phyloP scores from a whole-genome alignment of 2,113 vertebrate genomes.

The Zosterops lateralis region DNA sequence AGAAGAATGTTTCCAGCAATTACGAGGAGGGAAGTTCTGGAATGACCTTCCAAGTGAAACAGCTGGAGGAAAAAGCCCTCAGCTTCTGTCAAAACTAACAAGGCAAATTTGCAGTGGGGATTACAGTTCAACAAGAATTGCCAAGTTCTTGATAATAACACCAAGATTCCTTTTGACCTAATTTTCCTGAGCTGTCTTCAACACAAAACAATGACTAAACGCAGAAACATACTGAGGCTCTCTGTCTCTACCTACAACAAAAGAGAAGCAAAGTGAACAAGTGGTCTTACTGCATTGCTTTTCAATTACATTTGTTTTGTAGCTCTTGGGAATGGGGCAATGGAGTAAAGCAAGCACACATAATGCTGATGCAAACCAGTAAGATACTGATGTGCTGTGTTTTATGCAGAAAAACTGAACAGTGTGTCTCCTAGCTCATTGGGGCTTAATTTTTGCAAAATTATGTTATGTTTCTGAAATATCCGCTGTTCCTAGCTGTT shows the following conservation, averaged over 20 bases:
- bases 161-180: background rate
- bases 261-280: background rate
- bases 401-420: background rate
- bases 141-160: background rate
- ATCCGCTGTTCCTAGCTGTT: background rate
- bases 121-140: background rate
- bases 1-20: constrained; percentile 26
- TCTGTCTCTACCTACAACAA: background rate
- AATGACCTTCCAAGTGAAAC: constrained; percentile 15
- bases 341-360: accelerated
- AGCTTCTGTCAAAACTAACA: background rate
- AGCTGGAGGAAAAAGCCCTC: background rate
- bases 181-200: background rate
- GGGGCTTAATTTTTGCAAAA: background rate
- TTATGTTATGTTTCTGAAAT: background rate
- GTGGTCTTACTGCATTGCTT: background rate
- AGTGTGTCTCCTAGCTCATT: background rate
- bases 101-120: background rate
- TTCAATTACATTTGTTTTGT: background rate
- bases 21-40: background rate
- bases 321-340: background rate
- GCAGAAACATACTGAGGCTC: background rate
- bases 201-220: background rate
- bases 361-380: background rate
- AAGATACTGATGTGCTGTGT: background rate